A percentile compares a stretch with the other conserved stretches of the same genome.
These are phyloP conservation scores for Aurelia sp. DNA, from an alignment of 30 jellyfish, hydroid and myxozoan genomes.

Conservation along the genomic window DNA sequence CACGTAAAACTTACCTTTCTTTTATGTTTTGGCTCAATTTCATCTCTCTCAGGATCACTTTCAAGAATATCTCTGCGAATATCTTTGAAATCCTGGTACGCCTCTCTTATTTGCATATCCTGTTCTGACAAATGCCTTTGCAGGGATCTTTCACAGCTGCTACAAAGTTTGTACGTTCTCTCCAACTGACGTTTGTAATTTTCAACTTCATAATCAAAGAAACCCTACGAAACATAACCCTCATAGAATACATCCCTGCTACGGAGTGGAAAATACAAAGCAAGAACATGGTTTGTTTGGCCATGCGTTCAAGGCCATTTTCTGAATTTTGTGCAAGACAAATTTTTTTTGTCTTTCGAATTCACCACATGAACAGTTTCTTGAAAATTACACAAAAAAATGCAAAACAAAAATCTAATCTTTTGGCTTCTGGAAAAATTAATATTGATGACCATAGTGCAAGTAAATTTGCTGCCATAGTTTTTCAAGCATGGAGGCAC, in stretches of 20 bases:
- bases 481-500: too few species aligned
- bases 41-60: neutral
- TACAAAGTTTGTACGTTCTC: slow-evolving; percentile 27
- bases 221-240: neutral
- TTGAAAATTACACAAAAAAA: too few species aligned
- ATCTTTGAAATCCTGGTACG: neutral
- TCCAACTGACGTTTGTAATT: slow-evolving; percentile 24
- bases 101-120: slow-evolving; percentile 27
- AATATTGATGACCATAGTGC: too few species aligned
- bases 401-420: too few species aligned
- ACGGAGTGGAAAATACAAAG: too few species aligned
- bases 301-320: too few species aligned
- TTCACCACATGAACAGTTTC: too few species aligned
- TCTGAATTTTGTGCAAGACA: too few species aligned
- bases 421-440: too few species aligned
- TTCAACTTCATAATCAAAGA: slow-evolving; percentile 8
- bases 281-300: too few species aligned
- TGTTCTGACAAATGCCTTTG: neutral
- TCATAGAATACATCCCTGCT: neutral
- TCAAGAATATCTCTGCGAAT: neutral
- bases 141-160: neutral
- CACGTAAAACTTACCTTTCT: neutral
- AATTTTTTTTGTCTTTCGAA: too few species aligned
- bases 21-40: neutral
- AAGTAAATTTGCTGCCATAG: too few species aligned